Base-by-base conservation (phyloP, 1,140 invertebrate species). In the Propsilocerus akamusi region DNA sequence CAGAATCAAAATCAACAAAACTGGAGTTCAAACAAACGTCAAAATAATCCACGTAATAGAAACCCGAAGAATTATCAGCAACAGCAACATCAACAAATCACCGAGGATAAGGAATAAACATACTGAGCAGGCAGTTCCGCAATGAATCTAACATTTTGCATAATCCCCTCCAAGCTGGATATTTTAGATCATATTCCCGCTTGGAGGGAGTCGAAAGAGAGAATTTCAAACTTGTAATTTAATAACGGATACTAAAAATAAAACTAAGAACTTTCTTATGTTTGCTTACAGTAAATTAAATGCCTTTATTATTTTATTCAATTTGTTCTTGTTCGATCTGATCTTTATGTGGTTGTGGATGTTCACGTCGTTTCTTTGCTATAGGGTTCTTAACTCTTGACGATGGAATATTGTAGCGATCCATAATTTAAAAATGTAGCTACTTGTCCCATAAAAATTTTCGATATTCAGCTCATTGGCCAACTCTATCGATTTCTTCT, bases 1-100 rank as follows among this genome's bases (percentile, higher is more conserved):
- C 34, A 41, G 22, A n/a, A n/a, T n/a, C 34, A 41, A 20, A 41
- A 41, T 41, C 34, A 41, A 41, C 34, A 41, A 41, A 41, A 41
- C 11, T 41, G 34, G 34, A 41, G 22, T 41, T 4, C 14, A 41
- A 41, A 41, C 22, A 41, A 41, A 41, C 34, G 34, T 17, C 34
- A 41, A 20, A 20, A 20, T 17, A 4, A 41, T 4, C 34, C 14
- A 20, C 5, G 10, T 20, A 14, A 20, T 41, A 41, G 22, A 20
- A 41, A 41, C 22, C 14, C 22, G 3, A 17, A 14, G 8, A 20
- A 20, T 20, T 20, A 41, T 2, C 34, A 41, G 5, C 34, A 41
- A 2, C 34, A 41, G 11, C 34, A 41, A 20, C 34, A 41, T 7
- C 34, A 41, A 5, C 34, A 41, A 20, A 14, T 20, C 8, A 41